These are phyloP conservation scores for Amiota communis DNA, from an alignment of 2,888 invertebrate genomes.

Conservation along the genomic window DNA sequence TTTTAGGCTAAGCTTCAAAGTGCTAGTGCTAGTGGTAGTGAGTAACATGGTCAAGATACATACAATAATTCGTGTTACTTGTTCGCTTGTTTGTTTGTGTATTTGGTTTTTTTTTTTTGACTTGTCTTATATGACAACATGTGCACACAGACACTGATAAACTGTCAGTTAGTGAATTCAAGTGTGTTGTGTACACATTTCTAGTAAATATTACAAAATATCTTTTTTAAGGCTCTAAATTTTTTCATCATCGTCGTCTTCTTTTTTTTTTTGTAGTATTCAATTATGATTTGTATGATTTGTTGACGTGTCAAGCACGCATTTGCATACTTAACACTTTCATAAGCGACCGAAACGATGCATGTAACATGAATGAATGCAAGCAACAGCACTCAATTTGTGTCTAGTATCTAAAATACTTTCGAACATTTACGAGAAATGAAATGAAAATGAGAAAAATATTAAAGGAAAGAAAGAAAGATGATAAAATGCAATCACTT, in stretches of 20 bases:
- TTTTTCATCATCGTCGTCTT: no score
- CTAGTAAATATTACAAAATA: constrained; percentile 22
- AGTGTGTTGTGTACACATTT: constrained; percentile 1
- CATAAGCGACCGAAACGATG: background rate
- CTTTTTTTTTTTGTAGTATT: no score
- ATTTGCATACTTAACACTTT: constrained; percentile 26
- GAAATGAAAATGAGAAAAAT: constrained; percentile 3
- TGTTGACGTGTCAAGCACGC: constrained; percentile 14
- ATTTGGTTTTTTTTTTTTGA: no score
- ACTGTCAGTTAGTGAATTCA: background rate
- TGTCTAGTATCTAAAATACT: background rate
- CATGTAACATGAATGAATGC: constrained; percentile 1
- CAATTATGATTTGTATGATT: background rate
- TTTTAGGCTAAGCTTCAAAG: no score
- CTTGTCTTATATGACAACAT: no score
- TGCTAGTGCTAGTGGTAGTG: no score
- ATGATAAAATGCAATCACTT: no score
- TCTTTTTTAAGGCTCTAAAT: no score
- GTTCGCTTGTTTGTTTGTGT: no score
- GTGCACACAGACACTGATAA: background rate
- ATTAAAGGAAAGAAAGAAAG: background rate
- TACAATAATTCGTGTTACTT: no score
- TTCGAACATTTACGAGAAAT: background rate
- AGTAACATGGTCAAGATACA: no score
- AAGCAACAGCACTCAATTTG: constrained; percentile 1